Evolutionary conservation across 2,888 invertebrate species (phyloP).

Genomic region (Conus canariensis): DNA sequence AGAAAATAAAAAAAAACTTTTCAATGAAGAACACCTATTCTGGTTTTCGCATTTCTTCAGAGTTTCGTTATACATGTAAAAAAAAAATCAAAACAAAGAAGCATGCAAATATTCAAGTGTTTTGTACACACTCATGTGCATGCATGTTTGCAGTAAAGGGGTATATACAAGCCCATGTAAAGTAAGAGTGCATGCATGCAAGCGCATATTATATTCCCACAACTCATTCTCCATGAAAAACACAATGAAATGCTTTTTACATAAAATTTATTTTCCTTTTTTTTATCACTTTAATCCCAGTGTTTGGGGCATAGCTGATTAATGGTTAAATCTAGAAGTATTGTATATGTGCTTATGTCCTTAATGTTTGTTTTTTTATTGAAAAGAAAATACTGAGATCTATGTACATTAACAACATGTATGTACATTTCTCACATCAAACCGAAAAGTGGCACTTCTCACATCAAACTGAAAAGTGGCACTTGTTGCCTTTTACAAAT

Average conservation of each 20-base stretch:
- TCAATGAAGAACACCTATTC: no score
- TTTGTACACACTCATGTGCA: no score
- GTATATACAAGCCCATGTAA: not conserved
- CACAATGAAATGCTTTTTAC: constrained; percentile 39
- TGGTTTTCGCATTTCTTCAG: no score
- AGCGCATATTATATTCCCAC: not conserved
- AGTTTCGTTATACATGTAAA: no score
- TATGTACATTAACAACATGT: constrained; percentile 43
- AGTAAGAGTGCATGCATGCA: not conserved
- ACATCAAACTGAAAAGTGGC: constrained; percentile 9
- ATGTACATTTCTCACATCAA: constrained; percentile 39
- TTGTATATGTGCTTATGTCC: constrained; percentile 32
- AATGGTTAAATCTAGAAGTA: constrained; percentile 40
- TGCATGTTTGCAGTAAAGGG: no score
- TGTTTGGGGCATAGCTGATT: constrained; percentile 43
- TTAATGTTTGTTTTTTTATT: constrained; percentile 32
- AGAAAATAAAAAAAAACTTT: no score
- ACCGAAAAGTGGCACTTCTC: constrained; percentile 10
- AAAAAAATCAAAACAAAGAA: no score
- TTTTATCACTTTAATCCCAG: constrained; percentile 45
- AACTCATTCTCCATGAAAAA: not conserved
- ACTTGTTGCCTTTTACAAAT: not conserved
- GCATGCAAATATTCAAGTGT: no score
- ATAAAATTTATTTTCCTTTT: constrained; percentile 41
- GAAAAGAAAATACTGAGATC: constrained; percentile 38